A percentile compares a stretch with the other conserved stretches of the same genome.
These are phyloP conservation scores for Tetragnatha versicolor DNA, from an alignment of 1,140 invertebrate genomes.

Conservation along the genomic window DNA sequence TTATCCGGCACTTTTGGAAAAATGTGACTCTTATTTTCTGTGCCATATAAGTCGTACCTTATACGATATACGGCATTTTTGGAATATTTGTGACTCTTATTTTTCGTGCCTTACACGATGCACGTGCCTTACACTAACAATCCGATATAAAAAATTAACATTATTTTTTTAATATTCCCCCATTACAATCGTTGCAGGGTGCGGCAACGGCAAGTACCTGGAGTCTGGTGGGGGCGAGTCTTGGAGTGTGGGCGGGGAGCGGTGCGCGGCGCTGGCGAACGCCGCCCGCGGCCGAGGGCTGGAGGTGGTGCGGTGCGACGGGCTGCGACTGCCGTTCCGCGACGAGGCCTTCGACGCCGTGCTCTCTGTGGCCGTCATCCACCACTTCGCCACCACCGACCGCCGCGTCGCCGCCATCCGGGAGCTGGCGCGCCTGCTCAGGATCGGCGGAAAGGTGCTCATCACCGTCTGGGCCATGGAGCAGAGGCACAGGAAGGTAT, in stretches of 20 bases:
- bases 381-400: conserved; percentile 89
- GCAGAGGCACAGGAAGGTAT: conserved; percentile 85
- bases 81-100: too few relatives aligned
- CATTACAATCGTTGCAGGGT: conserved; percentile 77
- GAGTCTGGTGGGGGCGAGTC: conserved; percentile 84
- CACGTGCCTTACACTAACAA: too few relatives aligned
- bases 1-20: too few relatives aligned
- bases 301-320: conserved; percentile 78
- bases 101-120: too few relatives aligned
- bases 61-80: too few relatives aligned
- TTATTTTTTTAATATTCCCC: conserved; percentile 4
- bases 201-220: conserved; percentile 92
- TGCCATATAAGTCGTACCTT: too few relatives aligned
- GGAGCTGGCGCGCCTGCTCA: conserved; percentile 85
- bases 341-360: conserved; percentile 94
- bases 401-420: conserved; percentile 83
- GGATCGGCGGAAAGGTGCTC: conserved; percentile 89
- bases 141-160: background rate
- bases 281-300: conserved; percentile 79
- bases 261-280: conserved; percentile 80
- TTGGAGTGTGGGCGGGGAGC: conserved; percentile 86
- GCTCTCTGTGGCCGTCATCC: conserved; percentile 91
- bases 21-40: too few relatives aligned
- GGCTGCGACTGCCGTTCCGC: conserved; percentile 86
- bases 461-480: conserved; percentile 98